phyloP scores from a whole-genome alignment of 1,140 invertebrate species.

The Fopius arisanus region DNA sequence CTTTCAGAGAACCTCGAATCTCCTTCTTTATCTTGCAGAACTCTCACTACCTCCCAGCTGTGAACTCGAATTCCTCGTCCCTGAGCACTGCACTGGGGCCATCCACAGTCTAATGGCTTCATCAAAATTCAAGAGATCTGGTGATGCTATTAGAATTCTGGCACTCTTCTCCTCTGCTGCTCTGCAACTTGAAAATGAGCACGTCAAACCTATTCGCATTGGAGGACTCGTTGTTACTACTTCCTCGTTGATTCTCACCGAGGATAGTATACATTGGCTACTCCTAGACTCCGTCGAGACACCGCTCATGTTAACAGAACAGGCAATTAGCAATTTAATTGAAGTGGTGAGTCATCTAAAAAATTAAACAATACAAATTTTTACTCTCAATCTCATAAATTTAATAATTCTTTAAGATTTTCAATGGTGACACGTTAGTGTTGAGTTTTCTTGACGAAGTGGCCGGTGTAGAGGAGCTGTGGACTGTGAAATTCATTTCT shows the following conservation, averaged over 20 bases:
- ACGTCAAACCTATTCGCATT: slow-evolving; percentile 48
- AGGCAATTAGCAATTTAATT: slow-evolving; percentile 66
- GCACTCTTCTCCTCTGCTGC: slow-evolving; percentile 58
- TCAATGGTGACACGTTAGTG: slow-evolving; percentile 38
- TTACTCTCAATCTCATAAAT: slow-evolving; percentile 9
- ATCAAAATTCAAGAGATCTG: slow-evolving; percentile 44
- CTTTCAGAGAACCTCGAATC: slow-evolving; percentile 60
- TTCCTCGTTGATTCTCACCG: slow-evolving; percentile 50
- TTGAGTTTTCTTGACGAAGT: slow-evolving; percentile 59
- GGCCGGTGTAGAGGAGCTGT: slow-evolving; percentile 49
- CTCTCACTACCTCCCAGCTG: slow-evolving; percentile 58
- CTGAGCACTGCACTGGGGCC: slow-evolving; percentile 47
- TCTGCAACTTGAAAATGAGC: slow-evolving; percentile 46
- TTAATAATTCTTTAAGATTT: slow-evolving; percentile 43
- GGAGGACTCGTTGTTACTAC: slow-evolving; percentile 52
- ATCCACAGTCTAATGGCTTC: slow-evolving; percentile 44
- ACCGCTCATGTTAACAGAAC: slow-evolving; percentile 50
- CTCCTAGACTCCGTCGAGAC: slow-evolving; percentile 44
- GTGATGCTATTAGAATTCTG: slow-evolving; percentile 58
- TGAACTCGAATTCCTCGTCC: slow-evolving; percentile 57
- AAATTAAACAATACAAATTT: slow-evolving; percentile 11
- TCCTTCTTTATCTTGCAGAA: slow-evolving; percentile 59
- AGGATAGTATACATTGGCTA: slow-evolving; percentile 62
- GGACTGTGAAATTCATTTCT: slow-evolving; percentile 55
- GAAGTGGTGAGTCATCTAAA: slow-evolving; percentile 64